phyloP scores from a whole-genome alignment of 23 tunicate species.

The Botrylloides violaceus region DNA sequence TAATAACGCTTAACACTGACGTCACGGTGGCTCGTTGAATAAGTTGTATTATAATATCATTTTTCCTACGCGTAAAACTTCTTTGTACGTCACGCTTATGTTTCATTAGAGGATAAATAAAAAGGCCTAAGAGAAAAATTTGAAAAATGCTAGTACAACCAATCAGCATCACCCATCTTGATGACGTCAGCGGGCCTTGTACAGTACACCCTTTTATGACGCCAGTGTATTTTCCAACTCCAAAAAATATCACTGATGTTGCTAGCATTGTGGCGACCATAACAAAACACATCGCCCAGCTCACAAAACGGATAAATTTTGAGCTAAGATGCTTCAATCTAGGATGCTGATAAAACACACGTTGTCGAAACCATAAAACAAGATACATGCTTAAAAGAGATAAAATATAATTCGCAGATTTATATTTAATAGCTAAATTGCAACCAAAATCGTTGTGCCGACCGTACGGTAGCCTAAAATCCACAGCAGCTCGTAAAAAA shows the following conservation, averaged over 20 bases:
- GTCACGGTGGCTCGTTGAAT: slow-evolving; percentile 12
- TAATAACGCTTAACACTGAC: neutral
- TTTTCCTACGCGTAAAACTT: neutral
- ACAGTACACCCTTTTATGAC: slow-evolving; percentile 6
- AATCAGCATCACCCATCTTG: slow-evolving; percentile 16
- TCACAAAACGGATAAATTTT: slow-evolving; percentile 10
- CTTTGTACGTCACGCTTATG: neutral
- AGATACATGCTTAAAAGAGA: neutral
- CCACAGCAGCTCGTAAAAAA: slow-evolving; percentile 4
- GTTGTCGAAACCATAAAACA: slow-evolving; percentile 18
- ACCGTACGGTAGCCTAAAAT: slow-evolving; percentile 11
- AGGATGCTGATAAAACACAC: slow-evolving; percentile 18
- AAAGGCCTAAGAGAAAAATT: slow-evolving; percentile 6
- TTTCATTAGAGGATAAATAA: slow-evolving; percentile 17
- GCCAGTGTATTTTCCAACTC: slow-evolving; percentile 12
- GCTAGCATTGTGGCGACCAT: slow-evolving; percentile 7
- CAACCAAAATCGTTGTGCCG: slow-evolving; percentile 11
- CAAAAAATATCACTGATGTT: slow-evolving; percentile 13
- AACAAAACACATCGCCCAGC: slow-evolving; percentile 18
- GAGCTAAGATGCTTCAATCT: slow-evolving; percentile 25
- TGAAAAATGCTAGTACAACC: slow-evolving; percentile 17
- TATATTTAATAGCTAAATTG: slow-evolving; percentile 17
- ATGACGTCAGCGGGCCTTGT: neutral
- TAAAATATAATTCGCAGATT: neutral
- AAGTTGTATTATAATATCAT: slow-evolving; percentile 7